A percentile compares a stretch with the other conserved stretches of the same genome.
Conservation (phyloP, 2,888 invertebrate genomes). For the Drosophila formosana region DNA sequence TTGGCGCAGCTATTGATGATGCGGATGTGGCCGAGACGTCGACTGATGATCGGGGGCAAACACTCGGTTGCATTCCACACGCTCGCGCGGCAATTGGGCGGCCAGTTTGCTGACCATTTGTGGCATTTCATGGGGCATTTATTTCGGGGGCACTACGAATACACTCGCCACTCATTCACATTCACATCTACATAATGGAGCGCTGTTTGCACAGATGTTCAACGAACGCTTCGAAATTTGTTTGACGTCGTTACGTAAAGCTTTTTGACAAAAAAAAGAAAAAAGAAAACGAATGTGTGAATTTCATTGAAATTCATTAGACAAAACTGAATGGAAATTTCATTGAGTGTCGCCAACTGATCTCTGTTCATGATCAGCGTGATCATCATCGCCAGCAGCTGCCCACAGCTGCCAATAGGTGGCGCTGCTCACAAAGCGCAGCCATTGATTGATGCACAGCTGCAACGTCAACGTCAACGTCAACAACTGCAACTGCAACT, state of each 20-base stretch:
- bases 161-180: background rate
- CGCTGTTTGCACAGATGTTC: constrained; percentile 82
- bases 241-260: constrained; percentile 63
- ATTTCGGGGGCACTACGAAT: constrained; percentile 25
- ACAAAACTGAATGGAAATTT: constrained; percentile 50
- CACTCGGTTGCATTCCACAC: constrained; percentile 57
- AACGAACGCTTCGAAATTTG: constrained; percentile 60
- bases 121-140: constrained; percentile 49
- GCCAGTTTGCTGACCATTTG: constrained; percentile 47
- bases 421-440: constrained; percentile 63
- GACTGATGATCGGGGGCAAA: background rate
- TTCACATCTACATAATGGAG: constrained; percentile 13
- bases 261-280: constrained; percentile 60
- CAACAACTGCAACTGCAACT: constrained; percentile 20
- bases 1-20: constrained; percentile 21
- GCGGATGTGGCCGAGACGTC: constrained; percentile 40
- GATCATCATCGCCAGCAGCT: constrained; percentile 24
- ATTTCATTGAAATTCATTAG: constrained; percentile 71
- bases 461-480: constrained; percentile 17
- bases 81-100: constrained; percentile 51
- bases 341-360: constrained; percentile 50
- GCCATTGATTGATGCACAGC: constrained; percentile 71
- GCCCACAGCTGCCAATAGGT: constrained; percentile 57
- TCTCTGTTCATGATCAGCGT: constrained; percentile 33
- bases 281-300: constrained; percentile 31